phyloP scores from a whole-genome alignment of 2,797 vertebrate species.

The Xenentodon cancila region DNA sequence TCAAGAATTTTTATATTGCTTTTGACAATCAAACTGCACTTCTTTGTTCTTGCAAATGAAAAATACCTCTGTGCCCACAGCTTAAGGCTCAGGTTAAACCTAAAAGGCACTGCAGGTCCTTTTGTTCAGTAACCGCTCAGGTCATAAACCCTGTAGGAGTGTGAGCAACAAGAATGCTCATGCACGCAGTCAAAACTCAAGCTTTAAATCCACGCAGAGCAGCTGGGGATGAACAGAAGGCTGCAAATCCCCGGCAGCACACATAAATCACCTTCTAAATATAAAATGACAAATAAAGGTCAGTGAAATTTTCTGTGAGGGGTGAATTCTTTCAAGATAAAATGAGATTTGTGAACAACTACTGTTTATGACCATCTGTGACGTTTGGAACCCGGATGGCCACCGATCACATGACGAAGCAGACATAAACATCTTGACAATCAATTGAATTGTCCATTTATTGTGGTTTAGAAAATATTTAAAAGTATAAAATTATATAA shows the following conservation, averaged over 20 bases:
- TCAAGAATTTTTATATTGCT: background rate
- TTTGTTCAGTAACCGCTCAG: conserved; percentile 5
- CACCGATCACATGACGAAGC: conserved; percentile 1
- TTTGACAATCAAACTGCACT: background rate
- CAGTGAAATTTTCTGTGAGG: conserved; percentile 4
- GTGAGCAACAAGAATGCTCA: background rate
- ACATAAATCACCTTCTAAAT: conserved; percentile 7
- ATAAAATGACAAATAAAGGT: conserved; percentile 14
- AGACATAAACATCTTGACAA: background rate
- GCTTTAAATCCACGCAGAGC: conserved; percentile 21
- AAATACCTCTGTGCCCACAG: too few species aligned
- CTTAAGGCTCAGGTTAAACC: too few species aligned
- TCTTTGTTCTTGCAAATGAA: background rate
- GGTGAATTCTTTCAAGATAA: conserved; percentile 1
- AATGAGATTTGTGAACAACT: background rate
- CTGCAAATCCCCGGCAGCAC: conserved; percentile 5
- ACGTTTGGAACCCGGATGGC: background rate
- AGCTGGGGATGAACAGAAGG: conserved; percentile 13
- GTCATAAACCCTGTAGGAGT: background rate
- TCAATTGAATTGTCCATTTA: too few species aligned
- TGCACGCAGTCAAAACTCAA: background rate
- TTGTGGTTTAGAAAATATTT: too few species aligned
- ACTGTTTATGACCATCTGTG: background rate
- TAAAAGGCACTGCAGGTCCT: background rate
- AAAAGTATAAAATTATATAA: too few species aligned